phyloP scores from a whole-genome alignment of 2,113 vertebrate species.

The Rhombomys opimus region DNA sequence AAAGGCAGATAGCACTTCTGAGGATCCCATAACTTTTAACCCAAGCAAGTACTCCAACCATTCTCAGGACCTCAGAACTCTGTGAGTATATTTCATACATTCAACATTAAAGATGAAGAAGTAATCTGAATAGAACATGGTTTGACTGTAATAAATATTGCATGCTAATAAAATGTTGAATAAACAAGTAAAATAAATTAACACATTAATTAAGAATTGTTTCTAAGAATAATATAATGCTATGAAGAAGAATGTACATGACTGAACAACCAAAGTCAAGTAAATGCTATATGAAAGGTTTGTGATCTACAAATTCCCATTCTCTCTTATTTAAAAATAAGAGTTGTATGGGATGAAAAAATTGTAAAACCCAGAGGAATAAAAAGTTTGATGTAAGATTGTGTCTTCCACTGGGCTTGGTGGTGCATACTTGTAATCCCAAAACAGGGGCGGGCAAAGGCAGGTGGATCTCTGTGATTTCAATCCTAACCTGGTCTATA shows the following conservation, averaged over 20 bases:
- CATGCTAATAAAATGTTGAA: neutral
- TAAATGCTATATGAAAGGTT: neutral
- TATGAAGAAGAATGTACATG: neutral
- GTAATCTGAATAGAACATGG: neutral
- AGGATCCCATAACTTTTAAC: neutral
- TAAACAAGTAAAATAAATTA: constrained; percentile 17
- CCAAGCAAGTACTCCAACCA: neutral
- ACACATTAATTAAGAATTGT: constrained; percentile 2
- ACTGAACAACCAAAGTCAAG: neutral
- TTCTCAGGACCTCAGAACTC: neutral
- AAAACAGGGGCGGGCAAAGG: too few species aligned
- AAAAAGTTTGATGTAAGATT: neutral
- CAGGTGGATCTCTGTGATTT: too few species aligned
- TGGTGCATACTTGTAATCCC: too few species aligned
- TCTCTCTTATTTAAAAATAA: neutral
- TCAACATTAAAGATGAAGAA: neutral
- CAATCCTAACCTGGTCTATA: too few species aligned
- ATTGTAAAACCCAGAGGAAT: neutral
- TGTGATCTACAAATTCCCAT: neutral
- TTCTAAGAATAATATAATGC: neutral
- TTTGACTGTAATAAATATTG: neutral
- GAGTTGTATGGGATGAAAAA: neutral
- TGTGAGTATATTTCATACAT: neutral
- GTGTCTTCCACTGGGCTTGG: neutral
- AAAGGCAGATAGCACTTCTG: neutral